Evolutionary conservation across 2,888 invertebrate genomes (phyloP).

Genomic region (Coleophora deauratella): DNA sequence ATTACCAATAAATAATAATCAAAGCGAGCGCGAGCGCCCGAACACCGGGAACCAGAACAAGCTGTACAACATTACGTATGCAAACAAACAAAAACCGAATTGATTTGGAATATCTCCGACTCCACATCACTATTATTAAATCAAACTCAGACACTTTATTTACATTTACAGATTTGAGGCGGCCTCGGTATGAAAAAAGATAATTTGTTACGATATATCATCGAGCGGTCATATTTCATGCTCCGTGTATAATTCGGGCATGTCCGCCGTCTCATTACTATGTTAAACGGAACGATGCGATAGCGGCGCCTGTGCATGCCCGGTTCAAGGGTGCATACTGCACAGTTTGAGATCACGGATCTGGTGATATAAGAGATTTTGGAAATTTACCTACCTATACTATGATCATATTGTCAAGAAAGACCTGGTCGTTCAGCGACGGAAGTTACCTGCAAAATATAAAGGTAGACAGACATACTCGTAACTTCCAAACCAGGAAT

Average conservation of each 20-base stretch:
- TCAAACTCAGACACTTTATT: conserved; percentile 57
- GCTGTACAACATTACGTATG: conserved; percentile 29
- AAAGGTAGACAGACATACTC: too few relatives aligned
- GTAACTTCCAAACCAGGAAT: too few relatives aligned
- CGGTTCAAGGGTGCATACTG: neutral
- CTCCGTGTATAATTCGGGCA: conserved; percentile 16
- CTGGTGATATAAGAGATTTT: too few relatives aligned
- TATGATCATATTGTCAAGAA: too few relatives aligned
- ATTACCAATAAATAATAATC: neutral
- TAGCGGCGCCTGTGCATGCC: neutral
- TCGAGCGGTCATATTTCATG: conserved; percentile 47
- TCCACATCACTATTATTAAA: conserved; percentile 45
- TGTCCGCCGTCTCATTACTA: conserved; percentile 44
- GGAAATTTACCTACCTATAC: too few relatives aligned
- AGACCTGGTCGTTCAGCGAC: too few relatives aligned
- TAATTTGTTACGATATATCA: conserved; percentile 64
- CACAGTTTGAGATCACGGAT: too few relatives aligned
- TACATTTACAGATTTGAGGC: conserved; percentile 53
- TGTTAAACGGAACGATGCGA: conserved; percentile 41
- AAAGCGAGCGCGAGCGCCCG: conserved; percentile 1
- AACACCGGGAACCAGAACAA: neutral
- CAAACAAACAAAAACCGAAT: conserved; percentile 34
- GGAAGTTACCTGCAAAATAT: too few relatives aligned
- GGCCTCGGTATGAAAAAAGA: conserved; percentile 42
- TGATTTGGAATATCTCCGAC: conserved; percentile 24